These are phyloP conservation scores for Contarinia nasturtii DNA, from an alignment of 1,140 invertebrate genomes.

Conservation along the genomic window DNA sequence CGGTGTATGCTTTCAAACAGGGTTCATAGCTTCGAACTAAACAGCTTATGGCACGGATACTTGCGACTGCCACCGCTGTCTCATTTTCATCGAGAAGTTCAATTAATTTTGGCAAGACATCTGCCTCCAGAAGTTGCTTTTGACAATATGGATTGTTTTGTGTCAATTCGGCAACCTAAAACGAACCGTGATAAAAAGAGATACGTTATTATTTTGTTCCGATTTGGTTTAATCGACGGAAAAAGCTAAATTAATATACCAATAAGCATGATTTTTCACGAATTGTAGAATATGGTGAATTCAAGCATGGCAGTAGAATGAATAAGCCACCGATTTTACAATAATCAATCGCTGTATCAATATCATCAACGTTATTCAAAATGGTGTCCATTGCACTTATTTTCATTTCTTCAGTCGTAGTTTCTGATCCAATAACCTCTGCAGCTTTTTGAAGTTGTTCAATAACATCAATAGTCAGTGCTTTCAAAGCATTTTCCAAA, in stretches of 20 bases:
- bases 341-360: slow-evolving; percentile 42
- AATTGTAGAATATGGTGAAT: slow-evolving; percentile 27
- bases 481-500: slow-evolving; percentile 29
- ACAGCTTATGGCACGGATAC: slow-evolving; percentile 42
- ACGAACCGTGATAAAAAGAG: no score
- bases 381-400: slow-evolving; percentile 30
- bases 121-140: slow-evolving; percentile 27
- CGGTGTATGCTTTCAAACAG: slow-evolving; percentile 4
- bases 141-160: slow-evolving; percentile 49
- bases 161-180: slow-evolving; percentile 34
- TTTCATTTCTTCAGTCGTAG: slow-evolving; percentile 22
- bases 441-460: slow-evolving; percentile 30
- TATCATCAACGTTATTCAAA: slow-evolving; percentile 30
- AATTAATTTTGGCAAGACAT: slow-evolving; percentile 30
- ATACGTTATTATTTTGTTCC: no score
- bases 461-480: slow-evolving; percentile 30
- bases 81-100: slow-evolving; percentile 28
- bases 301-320: slow-evolving; percentile 29
- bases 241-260: no score
- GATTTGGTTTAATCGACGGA: no score
- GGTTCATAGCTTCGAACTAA: slow-evolving; percentile 13
- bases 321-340: slow-evolving; percentile 41
- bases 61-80: slow-evolving; percentile 10
- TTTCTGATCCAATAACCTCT: slow-evolving; percentile 21
- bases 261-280: slow-evolving; percentile 30